These are phyloP conservation scores for Lamellibrachia columna DNA, from an alignment of 2,888 invertebrate genomes.

Conservation along the genomic window DNA sequence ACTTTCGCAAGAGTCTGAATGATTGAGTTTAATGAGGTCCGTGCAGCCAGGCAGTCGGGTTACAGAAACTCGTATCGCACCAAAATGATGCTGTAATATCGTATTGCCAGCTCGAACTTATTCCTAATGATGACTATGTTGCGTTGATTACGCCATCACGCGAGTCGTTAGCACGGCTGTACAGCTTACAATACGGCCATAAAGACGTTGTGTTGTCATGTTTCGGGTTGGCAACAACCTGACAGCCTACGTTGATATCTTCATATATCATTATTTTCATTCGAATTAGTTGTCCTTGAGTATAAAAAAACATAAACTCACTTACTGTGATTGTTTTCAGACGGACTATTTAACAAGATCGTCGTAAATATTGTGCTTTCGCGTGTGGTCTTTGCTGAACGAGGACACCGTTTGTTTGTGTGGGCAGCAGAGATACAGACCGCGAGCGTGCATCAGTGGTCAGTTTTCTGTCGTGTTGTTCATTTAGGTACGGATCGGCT, in stretches of 20 bases:
- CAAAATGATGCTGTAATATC: background rate
- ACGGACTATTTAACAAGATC: background rate
- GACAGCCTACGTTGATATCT: background rate
- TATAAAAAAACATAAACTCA: background rate
- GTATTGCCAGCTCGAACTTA: background rate
- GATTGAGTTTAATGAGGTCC: background rate
- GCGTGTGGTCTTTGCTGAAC: background rate
- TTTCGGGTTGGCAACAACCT: background rate
- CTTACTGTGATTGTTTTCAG: background rate
- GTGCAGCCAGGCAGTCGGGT: background rate
- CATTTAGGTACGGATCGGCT: background rate
- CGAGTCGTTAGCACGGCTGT: background rate
- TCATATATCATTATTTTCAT: background rate
- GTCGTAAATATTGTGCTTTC: background rate
- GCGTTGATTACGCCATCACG: background rate
- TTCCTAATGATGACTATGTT: background rate
- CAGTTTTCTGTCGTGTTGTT: background rate
- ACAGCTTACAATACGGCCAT: background rate
- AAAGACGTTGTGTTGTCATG: background rate
- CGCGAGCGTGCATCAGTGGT: background rate
- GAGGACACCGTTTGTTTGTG: background rate
- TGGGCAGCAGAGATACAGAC: background rate
- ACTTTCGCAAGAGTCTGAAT: background rate
- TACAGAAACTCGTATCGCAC: background rate
- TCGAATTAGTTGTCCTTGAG: background rate